Conservation (phyloP, 1,140 invertebrate species). For the Acarapis woodi region DNA sequence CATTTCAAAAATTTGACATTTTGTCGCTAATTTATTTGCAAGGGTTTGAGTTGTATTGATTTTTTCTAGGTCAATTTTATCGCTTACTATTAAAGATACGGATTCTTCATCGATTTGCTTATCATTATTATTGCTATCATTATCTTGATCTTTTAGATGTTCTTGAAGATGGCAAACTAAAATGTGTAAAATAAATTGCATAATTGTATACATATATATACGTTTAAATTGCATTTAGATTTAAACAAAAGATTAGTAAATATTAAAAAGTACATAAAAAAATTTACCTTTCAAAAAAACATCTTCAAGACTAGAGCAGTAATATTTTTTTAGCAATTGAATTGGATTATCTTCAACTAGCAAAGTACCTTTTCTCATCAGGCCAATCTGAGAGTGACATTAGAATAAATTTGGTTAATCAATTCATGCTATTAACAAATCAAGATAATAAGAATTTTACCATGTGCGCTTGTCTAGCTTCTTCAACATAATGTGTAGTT, state of each 20-base stretch:
- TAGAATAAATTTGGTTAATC: neutral
- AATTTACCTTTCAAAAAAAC: constrained; percentile 46
- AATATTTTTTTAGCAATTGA: constrained; percentile 13
- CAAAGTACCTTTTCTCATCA: constrained; percentile 18
- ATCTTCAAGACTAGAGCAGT: constrained; percentile 34
- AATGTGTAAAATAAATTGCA: neutral
- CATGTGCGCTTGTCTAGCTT: constrained; percentile 17
- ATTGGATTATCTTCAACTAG: constrained; percentile 17
- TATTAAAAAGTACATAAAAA: neutral
- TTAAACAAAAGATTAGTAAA: neutral
- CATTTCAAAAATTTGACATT: no score
- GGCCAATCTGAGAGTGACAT: constrained; percentile 12
- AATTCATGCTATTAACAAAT: neutral
- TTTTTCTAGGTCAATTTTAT: no score
- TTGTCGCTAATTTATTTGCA: no score
- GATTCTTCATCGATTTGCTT: neutral
- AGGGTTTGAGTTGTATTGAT: no score
- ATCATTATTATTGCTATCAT: neutral
- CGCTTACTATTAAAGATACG: no score
- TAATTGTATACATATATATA: neutral
- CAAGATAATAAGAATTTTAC: constrained; percentile 5
- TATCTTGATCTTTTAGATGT: neutral
- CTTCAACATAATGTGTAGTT: constrained; percentile 22
- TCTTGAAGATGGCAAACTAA: neutral
- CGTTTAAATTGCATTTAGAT: neutral